Evolutionary conservation across 1,140 invertebrate species (phyloP).

Genomic region (Diploscapter pachys): DNA sequence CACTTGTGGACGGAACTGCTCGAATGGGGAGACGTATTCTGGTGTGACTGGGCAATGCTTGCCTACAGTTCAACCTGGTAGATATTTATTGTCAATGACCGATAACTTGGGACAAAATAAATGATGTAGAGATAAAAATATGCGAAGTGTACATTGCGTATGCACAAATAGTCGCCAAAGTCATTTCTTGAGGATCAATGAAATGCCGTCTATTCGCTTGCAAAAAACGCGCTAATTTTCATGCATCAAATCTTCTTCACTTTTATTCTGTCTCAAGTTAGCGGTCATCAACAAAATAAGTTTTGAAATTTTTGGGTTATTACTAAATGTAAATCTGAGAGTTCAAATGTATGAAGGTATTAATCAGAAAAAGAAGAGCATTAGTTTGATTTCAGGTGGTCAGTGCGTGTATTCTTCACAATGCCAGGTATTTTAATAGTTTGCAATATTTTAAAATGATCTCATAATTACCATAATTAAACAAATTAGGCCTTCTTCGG

Average conservation of each 20-base stretch:
- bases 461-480: too few species aligned
- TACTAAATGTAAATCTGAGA: not conserved
- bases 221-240: too few species aligned
- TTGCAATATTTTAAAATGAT: too few species aligned
- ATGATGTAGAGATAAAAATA: too few species aligned
- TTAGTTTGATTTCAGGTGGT: slow-evolving; percentile 19
- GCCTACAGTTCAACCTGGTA: slow-evolving; percentile 40
- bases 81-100: too few species aligned
- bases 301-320: not conserved
- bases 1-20: slow-evolving; percentile 51
- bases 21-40: slow-evolving; percentile 44
- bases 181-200: too few species aligned
- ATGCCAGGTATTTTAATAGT: slow-evolving; percentile 37
- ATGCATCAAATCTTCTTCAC: too few species aligned
- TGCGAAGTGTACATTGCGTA: too few species aligned
- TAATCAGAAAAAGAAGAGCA: slow-evolving; percentile 1
- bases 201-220: too few species aligned
- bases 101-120: too few species aligned
- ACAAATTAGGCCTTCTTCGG: slow-evolving; percentile 38
- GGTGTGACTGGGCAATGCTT: slow-evolving; percentile 53
- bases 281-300: not conserved
- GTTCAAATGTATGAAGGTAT: not conserved
- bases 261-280: too few species aligned
- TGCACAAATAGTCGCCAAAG: too few species aligned
- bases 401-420: slow-evolving; percentile 56